Percentiles rank a stretch among this genome's conserved stretches.
phyloP scores from a whole-genome alignment of 2,888 invertebrate species.

The Hymenopus coronatus region DNA sequence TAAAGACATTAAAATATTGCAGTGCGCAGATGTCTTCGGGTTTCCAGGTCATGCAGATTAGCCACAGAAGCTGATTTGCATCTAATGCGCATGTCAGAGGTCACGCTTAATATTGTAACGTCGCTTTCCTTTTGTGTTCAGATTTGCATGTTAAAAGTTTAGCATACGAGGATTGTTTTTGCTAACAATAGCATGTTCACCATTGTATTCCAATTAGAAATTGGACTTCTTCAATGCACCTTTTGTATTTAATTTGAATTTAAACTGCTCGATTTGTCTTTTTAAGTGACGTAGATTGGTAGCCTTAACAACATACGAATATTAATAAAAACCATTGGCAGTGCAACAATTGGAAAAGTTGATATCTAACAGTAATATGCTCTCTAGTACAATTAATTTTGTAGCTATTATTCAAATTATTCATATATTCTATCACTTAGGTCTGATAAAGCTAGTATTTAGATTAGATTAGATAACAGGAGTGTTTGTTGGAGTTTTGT shows the following conservation, averaged over 20 bases:
- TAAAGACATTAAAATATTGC: not conserved
- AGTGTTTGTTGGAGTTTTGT: too few relatives aligned
- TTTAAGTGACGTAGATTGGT: not conserved
- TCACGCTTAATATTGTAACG: not conserved
- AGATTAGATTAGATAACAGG: too few relatives aligned
- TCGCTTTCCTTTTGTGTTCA: not conserved
- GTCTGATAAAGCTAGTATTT: too few relatives aligned
- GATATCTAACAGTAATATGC: too few relatives aligned
- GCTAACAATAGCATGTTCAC: not conserved
- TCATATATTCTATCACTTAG: too few relatives aligned
- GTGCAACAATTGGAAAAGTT: too few relatives aligned
- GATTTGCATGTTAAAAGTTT: not conserved
- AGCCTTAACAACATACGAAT: not conserved
- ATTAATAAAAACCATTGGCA: not conserved
- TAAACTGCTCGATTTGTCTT: not conserved
- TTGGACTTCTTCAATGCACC: not conserved
- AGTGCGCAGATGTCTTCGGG: not conserved
- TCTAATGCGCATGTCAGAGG: not conserved
- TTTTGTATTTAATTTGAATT: not conserved
- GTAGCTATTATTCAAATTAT: too few relatives aligned
- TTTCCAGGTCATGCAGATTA: not conserved
- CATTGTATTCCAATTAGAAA: not conserved
- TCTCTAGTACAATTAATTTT: too few relatives aligned
- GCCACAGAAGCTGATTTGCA: not conserved
- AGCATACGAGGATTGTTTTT: not conserved